phyloP scores from a whole-genome alignment of 2,888 invertebrate species.

The Zonitis immaculata region DNA sequence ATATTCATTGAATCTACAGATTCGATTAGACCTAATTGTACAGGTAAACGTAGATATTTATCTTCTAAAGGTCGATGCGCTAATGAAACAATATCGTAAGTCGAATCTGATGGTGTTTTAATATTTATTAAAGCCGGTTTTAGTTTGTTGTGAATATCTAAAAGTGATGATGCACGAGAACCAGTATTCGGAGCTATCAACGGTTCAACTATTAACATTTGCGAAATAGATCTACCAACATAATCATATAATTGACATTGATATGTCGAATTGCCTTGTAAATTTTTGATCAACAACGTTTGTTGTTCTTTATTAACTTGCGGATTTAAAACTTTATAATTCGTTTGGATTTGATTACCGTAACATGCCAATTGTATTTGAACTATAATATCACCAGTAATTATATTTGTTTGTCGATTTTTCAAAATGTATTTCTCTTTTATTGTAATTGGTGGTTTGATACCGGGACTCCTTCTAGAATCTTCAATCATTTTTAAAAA shows the following conservation, averaged over 20 bases:
- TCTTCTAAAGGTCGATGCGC: slow-evolving; percentile 31
- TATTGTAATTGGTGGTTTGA: slow-evolving; percentile 41
- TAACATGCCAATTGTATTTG: slow-evolving; percentile 52
- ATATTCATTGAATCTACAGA: too few species aligned
- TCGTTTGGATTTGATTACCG: slow-evolving; percentile 49
- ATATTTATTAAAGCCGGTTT: slow-evolving; percentile 22
- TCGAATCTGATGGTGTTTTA: slow-evolving; percentile 9
- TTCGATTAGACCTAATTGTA: too few species aligned
- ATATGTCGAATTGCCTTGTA: slow-evolving; percentile 34
- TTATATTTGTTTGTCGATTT: slow-evolving; percentile 38
- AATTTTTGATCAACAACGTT: slow-evolving; percentile 37
- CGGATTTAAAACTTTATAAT: slow-evolving; percentile 30
- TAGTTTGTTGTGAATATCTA: too few species aligned
- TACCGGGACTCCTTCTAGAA: slow-evolving; percentile 35
- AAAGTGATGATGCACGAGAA: too few species aligned
- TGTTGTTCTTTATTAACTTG: slow-evolving; percentile 21
- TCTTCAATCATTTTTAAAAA: slow-evolving; percentile 52
- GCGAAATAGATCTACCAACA: slow-evolving; percentile 4
- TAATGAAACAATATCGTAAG: slow-evolving; percentile 34
- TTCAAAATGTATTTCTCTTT: slow-evolving; percentile 47
- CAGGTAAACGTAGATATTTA: neutral
- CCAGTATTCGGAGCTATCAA: slow-evolving; percentile 10
- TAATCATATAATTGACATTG: slow-evolving; percentile 30
- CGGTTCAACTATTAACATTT: slow-evolving; percentile 27
- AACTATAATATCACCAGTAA: slow-evolving; percentile 50